Evolutionary conservation across 2,888 invertebrate genomes (phyloP), one percentile per base, ranked within the genome.

Genomic region (Spodoptera picta): DNA sequence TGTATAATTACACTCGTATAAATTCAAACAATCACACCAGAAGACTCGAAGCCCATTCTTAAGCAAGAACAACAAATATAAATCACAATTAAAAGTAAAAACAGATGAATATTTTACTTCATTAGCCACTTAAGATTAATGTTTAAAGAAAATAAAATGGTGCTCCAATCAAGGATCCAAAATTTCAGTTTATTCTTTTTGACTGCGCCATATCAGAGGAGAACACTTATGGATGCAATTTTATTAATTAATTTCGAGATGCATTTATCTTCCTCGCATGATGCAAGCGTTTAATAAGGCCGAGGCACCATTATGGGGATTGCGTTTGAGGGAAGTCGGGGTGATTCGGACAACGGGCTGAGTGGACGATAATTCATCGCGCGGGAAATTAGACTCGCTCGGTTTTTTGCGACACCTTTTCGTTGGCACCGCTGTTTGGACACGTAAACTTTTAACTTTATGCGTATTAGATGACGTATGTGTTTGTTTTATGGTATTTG

Each of bases 241-340:
- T 92, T 88, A 90, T 90, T 92, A 92, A 93, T 92, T 92, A 92
- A 92, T 92, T 91, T 90, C 83, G 84, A 89, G 88, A 85, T 88
- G 89, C 92, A 90, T 92, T 92, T 90, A 92, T 92, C 92, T 93
- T 88, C 80, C 82, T 86, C 81, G 89, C 89, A 90, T 90, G 90
- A 89, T 89, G 89, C 87, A 86, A 87, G 82, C 86, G 83, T 88
- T 90, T 90, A 92, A 90, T 91, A 91, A 91, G 91, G 86, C 83
- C 76, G 67, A 75, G 82, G 73, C 83, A 83, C 88, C 87, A 87
- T 89, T 87, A 87, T 84, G 83, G 83, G 80, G 82, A 88, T 89
- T 86, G 87, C 82, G 82, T 88, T 85, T 84, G 82, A 84, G 85
- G 88, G 84, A 87, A 83, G 77, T 73, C 62, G 83, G 87, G 87